Percentiles rank a stretch among this genome's conserved stretches.
Conservation (phyloP, 2,113 vertebrate genomes). For the Oryzias curvinotus region DNA sequence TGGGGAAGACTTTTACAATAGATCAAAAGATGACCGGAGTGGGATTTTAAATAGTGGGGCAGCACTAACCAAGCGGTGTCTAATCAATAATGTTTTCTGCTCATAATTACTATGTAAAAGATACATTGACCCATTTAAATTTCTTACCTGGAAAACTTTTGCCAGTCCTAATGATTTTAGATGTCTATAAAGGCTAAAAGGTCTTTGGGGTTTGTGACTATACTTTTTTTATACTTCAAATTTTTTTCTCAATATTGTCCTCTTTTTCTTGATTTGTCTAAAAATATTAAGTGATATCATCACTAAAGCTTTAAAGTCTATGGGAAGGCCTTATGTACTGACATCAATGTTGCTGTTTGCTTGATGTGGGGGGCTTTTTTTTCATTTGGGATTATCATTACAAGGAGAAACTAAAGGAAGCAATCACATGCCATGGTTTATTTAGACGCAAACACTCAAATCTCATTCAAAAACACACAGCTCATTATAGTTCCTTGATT, state of each 20-base stretch:
- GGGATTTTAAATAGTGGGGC: too few relatives aligned
- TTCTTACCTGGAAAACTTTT: constrained; percentile 2
- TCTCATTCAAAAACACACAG: constrained; percentile 11
- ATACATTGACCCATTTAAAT: not conserved
- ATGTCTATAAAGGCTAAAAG: not conserved
- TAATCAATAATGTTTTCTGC: too few relatives aligned
- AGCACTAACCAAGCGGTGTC: too few relatives aligned
- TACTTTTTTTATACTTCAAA: too few relatives aligned
- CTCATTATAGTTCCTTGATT: constrained; percentile 39
- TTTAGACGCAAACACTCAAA: constrained; percentile 11
- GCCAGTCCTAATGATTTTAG: not conserved
- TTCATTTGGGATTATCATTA: constrained; percentile 18
- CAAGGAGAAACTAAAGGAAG: constrained; percentile 14
- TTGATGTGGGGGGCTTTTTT: not conserved
- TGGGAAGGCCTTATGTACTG: not conserved
- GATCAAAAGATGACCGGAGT: too few relatives aligned
- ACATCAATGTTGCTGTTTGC: not conserved
- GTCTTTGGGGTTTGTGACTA: not conserved
- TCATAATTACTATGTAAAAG: not conserved
- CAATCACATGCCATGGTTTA: not conserved
- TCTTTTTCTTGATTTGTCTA: too few relatives aligned
- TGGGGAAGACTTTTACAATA: too few relatives aligned
- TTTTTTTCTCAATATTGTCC: too few relatives aligned
- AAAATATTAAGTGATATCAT: too few relatives aligned
- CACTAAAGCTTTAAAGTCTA: too few relatives aligned